Base-by-base conservation (phyloP, 2,113 vertebrate species). In the Brachyhypopomus gauderio region DNA sequence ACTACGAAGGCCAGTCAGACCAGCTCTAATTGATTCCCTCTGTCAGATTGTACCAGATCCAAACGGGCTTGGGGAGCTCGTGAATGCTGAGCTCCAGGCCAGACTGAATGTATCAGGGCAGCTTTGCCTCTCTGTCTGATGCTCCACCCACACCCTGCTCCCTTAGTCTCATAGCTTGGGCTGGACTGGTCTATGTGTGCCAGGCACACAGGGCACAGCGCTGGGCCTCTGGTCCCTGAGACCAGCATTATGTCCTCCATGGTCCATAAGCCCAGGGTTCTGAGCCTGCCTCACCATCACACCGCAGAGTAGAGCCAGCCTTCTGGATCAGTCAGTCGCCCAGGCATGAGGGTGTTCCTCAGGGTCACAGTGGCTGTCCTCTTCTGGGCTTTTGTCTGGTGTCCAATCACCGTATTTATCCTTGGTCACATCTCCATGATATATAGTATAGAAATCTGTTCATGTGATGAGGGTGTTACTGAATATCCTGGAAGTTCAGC, bases 291-390 rank as follows among this genome's bases (percentile, higher is more conserved):
- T 59, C 63, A n/a, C 70, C 30, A 66, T 52, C 45, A 55, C 69
- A 56, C n/a, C 27, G 30, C 20, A 34, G 30, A 12, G 9, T 55
- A 4, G 77, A 79, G 60, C 41, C 11, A 72, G 19, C 69, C 63
- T 83, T 72, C 62, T 34, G 67, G 20, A 83, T 76, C 73, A 22
- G 41, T 77, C 70, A 78, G 71, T 27, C 41, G 58, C 17, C 36
- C 64, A 38, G 69, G 69, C 34, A 22, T 11, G 19, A n/a, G 20
- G 38, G 30, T 77, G 73, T 83, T 60, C 80, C 27, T 25, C 36
- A 63, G 45, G 56, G 72, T 34, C 69, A 82, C 66, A 63, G 66
- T 60, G 67, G 55, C 73, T 79, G 72, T 72, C 72, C 79, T 38
- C 20, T 41, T 63, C 63, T 56, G 77, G 25, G 30, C 52, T 79